These are phyloP conservation scores for Pomacea maculata DNA, from an alignment of 1,140 invertebrate species.

Conservation along the genomic window DNA sequence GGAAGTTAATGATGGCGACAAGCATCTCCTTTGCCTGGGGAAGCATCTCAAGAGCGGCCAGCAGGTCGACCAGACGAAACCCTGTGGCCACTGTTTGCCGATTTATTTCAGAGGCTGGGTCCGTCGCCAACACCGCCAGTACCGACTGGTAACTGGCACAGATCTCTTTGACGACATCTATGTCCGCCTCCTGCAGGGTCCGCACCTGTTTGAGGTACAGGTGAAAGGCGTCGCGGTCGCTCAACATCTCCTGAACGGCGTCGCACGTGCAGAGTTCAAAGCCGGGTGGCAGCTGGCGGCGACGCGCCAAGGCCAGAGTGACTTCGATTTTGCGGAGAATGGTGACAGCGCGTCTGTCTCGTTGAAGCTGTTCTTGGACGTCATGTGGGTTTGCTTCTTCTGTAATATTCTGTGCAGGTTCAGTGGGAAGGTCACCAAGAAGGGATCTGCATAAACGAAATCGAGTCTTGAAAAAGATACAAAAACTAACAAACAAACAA, in stretches of 20 bases:
- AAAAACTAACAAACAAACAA: neutral
- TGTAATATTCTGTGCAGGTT: constrained; percentile 42
- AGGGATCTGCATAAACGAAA: constrained; percentile 42
- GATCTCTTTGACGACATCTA: constrained; percentile 51
- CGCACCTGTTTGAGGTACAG: constrained; percentile 57
- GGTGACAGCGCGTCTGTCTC: constrained; percentile 93
- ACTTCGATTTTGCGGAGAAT: constrained; percentile 94
- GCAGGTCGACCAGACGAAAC: constrained; percentile 48
- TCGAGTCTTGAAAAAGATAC: constrained; percentile 6
- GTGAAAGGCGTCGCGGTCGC: constrained; percentile 48
- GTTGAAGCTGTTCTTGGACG: constrained; percentile 87
- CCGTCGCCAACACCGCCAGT: constrained; percentile 36
- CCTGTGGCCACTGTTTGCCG: constrained; percentile 41
- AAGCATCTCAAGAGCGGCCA: constrained; percentile 49
- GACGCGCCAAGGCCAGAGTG: constrained; percentile 74
- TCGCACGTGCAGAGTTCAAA: constrained; percentile 60
- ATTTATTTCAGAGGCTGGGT: neutral
- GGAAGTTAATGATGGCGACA: constrained; percentile 43
- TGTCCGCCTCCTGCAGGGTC: constrained; percentile 40
- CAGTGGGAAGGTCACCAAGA: constrained; percentile 46
- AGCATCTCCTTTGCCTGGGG: constrained; percentile 49
- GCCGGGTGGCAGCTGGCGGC: constrained; percentile 51
- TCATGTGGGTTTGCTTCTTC: constrained; percentile 35
- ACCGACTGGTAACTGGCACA: constrained; percentile 50
- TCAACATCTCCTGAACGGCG: constrained; percentile 52